phyloP scores from a whole-genome alignment of 2,888 invertebrate genomes.

The Taphrorychus bicolor region DNA sequence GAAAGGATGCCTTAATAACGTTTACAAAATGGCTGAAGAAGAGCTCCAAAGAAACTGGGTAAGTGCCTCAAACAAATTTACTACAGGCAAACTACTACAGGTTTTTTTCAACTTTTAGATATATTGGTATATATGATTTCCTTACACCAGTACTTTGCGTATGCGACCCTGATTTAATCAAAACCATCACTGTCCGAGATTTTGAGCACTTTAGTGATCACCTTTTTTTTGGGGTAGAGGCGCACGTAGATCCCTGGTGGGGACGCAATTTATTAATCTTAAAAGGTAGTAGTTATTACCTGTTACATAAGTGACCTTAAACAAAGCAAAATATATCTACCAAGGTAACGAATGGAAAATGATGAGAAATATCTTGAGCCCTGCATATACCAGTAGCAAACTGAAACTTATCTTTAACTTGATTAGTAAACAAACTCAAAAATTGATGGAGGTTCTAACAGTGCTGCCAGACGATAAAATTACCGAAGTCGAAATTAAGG shows the following conservation, averaged over 20 bases:
- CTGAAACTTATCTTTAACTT: conserved; percentile 53
- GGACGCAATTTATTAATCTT: conserved; percentile 55
- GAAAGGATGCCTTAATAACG: conserved; percentile 34
- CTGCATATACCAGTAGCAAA: conserved; percentile 55
- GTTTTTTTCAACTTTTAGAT: conserved; percentile 41
- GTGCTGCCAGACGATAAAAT: conserved; percentile 44
- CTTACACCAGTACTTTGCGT: conserved; percentile 61
- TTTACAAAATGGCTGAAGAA: conserved; percentile 24
- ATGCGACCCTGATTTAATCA: conserved; percentile 66
- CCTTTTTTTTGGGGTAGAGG: conserved; percentile 40
- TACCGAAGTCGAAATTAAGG: conserved; percentile 59
- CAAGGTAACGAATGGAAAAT: conserved; percentile 49
- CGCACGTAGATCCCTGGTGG: conserved; percentile 62
- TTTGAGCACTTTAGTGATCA: conserved; percentile 67
- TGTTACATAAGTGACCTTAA: neutral
- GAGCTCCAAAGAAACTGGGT: neutral
- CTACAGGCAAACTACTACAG: conserved; percentile 30
- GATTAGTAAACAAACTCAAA: conserved; percentile 43
- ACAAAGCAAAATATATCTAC: neutral
- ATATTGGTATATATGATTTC: conserved; percentile 48
- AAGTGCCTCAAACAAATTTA: neutral
- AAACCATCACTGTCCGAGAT: conserved; percentile 65
- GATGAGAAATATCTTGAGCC: conserved; percentile 53
- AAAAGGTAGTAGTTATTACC: too few species aligned
- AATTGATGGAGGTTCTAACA: conserved; percentile 43